Percentiles rank a stretch among this genome's conserved stretches.
Conservation (phyloP, 2,888 invertebrate genomes). For the Drosophila nr. perissopoda region DNA sequence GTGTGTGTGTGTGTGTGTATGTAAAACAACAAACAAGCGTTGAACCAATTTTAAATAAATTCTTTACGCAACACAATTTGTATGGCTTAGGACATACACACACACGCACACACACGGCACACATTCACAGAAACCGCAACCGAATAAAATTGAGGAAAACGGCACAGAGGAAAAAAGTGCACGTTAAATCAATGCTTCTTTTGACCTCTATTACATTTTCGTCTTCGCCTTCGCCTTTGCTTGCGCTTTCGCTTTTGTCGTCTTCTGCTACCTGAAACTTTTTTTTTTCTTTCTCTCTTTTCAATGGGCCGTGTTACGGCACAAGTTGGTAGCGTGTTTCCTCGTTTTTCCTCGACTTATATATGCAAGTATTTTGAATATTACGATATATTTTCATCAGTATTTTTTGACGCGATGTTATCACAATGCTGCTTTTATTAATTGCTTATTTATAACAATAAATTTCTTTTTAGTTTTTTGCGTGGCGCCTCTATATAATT, state of each 20-base stretch:
- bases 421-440: constrained; percentile 47
- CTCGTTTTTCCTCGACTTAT: constrained; percentile 18
- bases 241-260: constrained; percentile 39
- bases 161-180: constrained; percentile 54
- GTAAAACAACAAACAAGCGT: constrained; percentile 47
- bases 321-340: constrained; percentile 62
- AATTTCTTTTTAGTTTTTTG: constrained; percentile 7
- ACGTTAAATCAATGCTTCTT: constrained; percentile 81
- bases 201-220: constrained; percentile 81
- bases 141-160: constrained; percentile 43
- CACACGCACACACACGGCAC: constrained; percentile 17
- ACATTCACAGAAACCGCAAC: constrained; percentile 44
- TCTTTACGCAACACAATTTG: constrained; percentile 66
- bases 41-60: constrained; percentile 61
- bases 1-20: constrained; percentile 25
- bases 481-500: constrained; percentile 20
- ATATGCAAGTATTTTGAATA: constrained; percentile 13
- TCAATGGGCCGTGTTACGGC: constrained; percentile 72
- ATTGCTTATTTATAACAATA: constrained; percentile 20
- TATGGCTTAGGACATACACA: constrained; percentile 1
- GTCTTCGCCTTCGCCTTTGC: constrained; percentile 43
- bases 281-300: constrained; percentile 36
- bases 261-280: constrained; percentile 46
- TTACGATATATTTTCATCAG: constrained; percentile 15
- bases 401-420: constrained; percentile 42